Base-by-base conservation (phyloP, 2,888 invertebrate genomes). In the Camptogramma bilineatum region DNA sequence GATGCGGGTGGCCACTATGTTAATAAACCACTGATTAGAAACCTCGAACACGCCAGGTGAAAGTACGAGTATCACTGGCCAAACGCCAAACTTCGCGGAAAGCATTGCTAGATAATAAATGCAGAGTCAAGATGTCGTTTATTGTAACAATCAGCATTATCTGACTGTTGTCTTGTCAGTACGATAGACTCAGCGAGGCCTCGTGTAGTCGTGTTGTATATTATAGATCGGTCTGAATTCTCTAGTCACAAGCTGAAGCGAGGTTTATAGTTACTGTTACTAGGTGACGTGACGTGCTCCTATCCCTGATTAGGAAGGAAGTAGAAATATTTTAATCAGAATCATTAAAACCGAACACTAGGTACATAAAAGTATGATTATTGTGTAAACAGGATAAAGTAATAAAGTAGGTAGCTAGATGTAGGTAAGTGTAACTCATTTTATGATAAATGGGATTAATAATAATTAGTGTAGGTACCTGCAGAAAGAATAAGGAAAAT, bases 21-120 rank as follows among this genome's bases (percentile, higher is more conserved):
- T 47, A 19, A 9, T 34, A 34, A 56, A 34, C 21, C 34, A 34
- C 10, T 16, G n/a, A 58, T 31, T 44, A 31, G 48, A 39, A 53
- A 53, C 53, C 52, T 16, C 39, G 47, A 52, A 39, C 53, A 60
- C 60, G 60, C 16, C 18, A 48, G 31, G 34, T 53, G 19, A 28
- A 39, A 17, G 44, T 19, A 24, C 42, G 13, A 17, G 44, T 19
- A 24, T 21, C 1, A 19, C 34, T 52, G 60, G 60, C 52, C 16
- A 21, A 46, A 19, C 13, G 52, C 60, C 60, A 52, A 53, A 53
- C 34, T 60, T 60, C 53, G 39, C 19, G 16, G 47, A 60, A 60
- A 58, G 21, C 19, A 18, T 18, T 0, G 17, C 9, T 8, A 39
- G 42, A 51, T 58, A 52, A 28, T 4, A 5, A 5, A 24, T 19